Evolutionary conservation across 2,797 vertebrate genomes (phyloP), one percentile per base, ranked within the genome.

Genomic region (Rhinogobio ventralis): DNA sequence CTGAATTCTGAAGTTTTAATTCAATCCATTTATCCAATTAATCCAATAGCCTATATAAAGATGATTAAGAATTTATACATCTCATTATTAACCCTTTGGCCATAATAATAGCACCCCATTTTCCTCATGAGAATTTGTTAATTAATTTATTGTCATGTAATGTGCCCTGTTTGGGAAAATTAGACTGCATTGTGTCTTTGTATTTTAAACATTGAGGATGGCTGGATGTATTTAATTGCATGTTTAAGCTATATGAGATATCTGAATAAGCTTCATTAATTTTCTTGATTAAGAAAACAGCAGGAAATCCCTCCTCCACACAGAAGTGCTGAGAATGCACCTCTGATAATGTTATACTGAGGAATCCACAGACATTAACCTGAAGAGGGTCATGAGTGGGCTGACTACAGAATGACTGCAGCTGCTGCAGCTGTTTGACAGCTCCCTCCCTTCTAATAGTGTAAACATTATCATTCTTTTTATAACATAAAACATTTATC

Each of bases 361-460:
- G 33, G n/a, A 82, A 62, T 39, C 4, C 45, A 72, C 20, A 73
- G 66, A 83, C 55, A 79, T 46, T 62, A 42, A 82, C 55, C 30
- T 79, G 66, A 71, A 86, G 53, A 77, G 51, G 36, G 23, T 76
- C 74, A 60, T 60, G 74, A 57, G 53, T 81, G 49, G 67, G 64
- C 49, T 36, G 66, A 33, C 45, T 57, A 13, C 13, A 57, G 33
- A 57, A 57, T 20, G 36, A 39, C 36, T 42, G 33, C 30, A 57
- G 73, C 30, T 75, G 11, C 72, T 36, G 13, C 7, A 55, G 49
- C 33, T 76, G 33, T 60, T 76, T 76, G 74, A 76, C 53, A 57
- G 33, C 33, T 57, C 74, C 33, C 53, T 57, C 33, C 53, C 33
- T 76, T 76, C 33, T 57, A 76, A 71, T 69, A 36, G 73, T 45